phyloP scores from a whole-genome alignment of 1,140 invertebrate genomes.

The Penaeus chinensis region DNA sequence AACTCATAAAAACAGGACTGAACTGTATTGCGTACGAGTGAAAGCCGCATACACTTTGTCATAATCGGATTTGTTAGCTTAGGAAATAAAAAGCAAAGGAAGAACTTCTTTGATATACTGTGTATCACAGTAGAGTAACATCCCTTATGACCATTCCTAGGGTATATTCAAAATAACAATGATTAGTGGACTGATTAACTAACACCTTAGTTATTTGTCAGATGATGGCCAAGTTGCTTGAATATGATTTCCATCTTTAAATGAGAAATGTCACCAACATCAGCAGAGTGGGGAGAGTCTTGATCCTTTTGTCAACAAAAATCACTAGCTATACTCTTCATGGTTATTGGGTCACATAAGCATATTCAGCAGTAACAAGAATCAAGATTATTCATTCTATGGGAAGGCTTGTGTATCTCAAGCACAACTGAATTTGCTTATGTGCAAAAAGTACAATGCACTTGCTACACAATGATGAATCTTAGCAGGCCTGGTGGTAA shows the following conservation, averaged over 20 bases:
- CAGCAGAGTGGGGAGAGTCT: too few species aligned
- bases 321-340: too few species aligned
- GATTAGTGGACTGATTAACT: conserved; percentile 41
- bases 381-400: too few species aligned
- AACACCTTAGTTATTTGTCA: conserved; percentile 40
- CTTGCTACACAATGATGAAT: too few species aligned
- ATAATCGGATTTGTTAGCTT: neutral
- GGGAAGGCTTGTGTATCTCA: too few species aligned
- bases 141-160: conserved; percentile 20
- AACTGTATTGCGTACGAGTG: conserved; percentile 18
- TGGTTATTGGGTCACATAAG: too few species aligned
- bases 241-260: neutral
- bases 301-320: too few species aligned
- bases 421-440: too few species aligned
- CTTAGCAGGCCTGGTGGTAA: too few species aligned
- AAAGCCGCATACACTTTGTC: conserved; percentile 14
- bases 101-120: conserved; percentile 48
- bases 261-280: conserved; percentile 6
- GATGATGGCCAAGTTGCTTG: conserved; percentile 11
- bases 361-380: too few species aligned
- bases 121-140: conserved; percentile 50
- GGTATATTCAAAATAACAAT: conserved; percentile 35
- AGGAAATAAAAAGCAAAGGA: conserved; percentile 29
- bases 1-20: conserved; percentile 29
- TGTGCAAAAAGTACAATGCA: too few species aligned